Evolutionary conservation across 2,113 vertebrate species (phyloP).

Genomic region (Oophaga pumilio): DNA sequence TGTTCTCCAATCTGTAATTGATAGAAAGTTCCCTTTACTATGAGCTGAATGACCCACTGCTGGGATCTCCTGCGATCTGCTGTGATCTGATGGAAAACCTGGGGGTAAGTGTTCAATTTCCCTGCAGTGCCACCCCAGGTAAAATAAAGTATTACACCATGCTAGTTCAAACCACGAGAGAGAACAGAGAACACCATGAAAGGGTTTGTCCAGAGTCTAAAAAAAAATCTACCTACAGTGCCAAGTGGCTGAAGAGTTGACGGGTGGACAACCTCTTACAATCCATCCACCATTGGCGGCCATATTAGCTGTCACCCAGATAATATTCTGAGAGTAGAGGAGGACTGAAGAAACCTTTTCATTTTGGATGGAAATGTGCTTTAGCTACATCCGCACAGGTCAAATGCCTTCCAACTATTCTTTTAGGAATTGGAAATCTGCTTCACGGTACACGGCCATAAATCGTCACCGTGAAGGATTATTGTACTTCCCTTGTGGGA

Average conservation of each 20-base stretch:
- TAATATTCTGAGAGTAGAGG: neutral
- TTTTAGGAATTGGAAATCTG: neutral
- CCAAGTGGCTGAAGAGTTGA: no score
- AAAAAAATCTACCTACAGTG: no score
- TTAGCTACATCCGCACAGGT: neutral
- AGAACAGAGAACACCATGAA: no score
- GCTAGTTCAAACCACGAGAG: no score
- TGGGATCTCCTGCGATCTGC: no score
- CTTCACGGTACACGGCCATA: neutral
- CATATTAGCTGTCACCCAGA: neutral
- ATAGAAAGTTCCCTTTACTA: no score
- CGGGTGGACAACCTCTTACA: neutral
- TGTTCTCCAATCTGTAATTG: neutral
- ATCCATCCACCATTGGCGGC: neutral
- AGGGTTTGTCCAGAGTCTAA: no score
- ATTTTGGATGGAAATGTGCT: neutral
- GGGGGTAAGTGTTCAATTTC: no score
- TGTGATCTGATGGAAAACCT: no score
- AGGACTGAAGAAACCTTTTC: neutral
- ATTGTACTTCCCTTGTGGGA: neutral
- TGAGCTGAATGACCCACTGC: no score
- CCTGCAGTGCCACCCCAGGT: no score
- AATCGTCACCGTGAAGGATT: conserved; percentile 9
- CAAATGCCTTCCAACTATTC: conserved; percentile 1
- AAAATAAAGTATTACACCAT: no score